phyloP scores from a whole-genome alignment of 2,888 invertebrate species.

The Scaptodrosophila latifasciaeformis region DNA sequence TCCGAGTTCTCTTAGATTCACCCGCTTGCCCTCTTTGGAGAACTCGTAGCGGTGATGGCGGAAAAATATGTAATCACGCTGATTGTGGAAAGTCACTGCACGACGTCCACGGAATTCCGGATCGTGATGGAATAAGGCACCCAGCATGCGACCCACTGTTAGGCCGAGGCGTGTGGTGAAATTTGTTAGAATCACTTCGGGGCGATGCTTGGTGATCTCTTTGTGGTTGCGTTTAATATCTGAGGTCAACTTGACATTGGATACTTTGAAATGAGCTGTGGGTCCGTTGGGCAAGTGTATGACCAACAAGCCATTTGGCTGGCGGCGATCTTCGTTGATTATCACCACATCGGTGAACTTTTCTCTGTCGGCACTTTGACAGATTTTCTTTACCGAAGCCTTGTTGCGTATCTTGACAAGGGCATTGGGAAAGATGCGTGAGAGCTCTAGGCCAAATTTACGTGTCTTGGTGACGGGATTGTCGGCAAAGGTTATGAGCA shows the following conservation, averaged over 20 bases:
- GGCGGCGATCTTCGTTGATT: slow-evolving; percentile 94
- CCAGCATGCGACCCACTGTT: slow-evolving; percentile 93
- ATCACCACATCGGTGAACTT: slow-evolving; percentile 91
- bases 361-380: slow-evolving; percentile 87
- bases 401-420: slow-evolving; percentile 89
- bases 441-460: slow-evolving; percentile 93
- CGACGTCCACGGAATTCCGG: slow-evolving; percentile 96
- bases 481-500: slow-evolving; percentile 95
- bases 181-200: slow-evolving; percentile 96
- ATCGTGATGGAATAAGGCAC: slow-evolving; percentile 94
- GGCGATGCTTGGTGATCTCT: slow-evolving; percentile 90
- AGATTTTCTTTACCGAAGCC: slow-evolving; percentile 94
- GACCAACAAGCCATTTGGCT: slow-evolving; percentile 93
- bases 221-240: slow-evolving; percentile 87
- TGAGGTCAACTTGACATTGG: slow-evolving; percentile 92
- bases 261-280: slow-evolving; percentile 95
- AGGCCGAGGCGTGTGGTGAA: slow-evolving; percentile 96
- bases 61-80: slow-evolving; percentile 98
- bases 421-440: slow-evolving; percentile 94
- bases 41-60: slow-evolving; percentile 98
- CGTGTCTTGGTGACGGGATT: slow-evolving; percentile 92
- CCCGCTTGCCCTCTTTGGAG: slow-evolving; percentile 84
- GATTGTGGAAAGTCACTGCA: slow-evolving; percentile 98
- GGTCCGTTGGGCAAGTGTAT: slow-evolving; percentile 97
- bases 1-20: slow-evolving; percentile 92